Percentiles rank a stretch among this genome's conserved stretches.
Evolutionary conservation across 2,888 invertebrate species (phyloP).

Genomic region (Polyommatus icarus): DNA sequence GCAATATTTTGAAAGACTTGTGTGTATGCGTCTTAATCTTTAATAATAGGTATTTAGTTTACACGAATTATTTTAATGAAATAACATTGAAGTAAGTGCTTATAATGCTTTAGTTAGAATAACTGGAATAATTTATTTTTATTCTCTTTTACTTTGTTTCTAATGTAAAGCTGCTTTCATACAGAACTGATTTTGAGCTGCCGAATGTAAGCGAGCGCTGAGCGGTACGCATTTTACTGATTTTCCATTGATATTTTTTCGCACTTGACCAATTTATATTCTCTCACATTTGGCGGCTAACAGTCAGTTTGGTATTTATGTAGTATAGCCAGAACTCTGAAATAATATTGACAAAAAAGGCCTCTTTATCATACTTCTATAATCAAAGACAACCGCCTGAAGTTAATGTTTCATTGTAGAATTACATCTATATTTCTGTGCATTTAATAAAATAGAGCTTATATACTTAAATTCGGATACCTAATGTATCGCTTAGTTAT

Average conservation of each 20-base stretch:
- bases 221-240: too few relatives aligned
- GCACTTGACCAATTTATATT: too few relatives aligned
- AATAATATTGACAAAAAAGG: neutral
- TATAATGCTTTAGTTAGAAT: conserved; percentile 19
- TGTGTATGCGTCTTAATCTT: conserved; percentile 24
- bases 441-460: conserved; percentile 5
- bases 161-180: neutral
- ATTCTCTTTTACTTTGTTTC: conserved; percentile 1
- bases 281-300: too few relatives aligned
- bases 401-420: neutral
- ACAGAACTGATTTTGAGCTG: too few relatives aligned
- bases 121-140: conserved; percentile 15
- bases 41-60: conserved; percentile 13
- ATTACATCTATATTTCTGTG: neutral
- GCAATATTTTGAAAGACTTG: conserved; percentile 7
- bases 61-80: conserved; percentile 28
- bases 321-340: neutral
- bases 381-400: neutral
- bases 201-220: too few relatives aligned
- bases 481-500: neutral
- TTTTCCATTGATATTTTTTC: too few relatives aligned
- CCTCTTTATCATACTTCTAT: too few relatives aligned
- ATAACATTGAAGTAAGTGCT: conserved; percentile 26
- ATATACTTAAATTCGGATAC: neutral
- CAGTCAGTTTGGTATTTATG: too few relatives aligned